Evolutionary conservation across 2,113 vertebrate genomes (phyloP).

Genomic region (Herpetotheres cachinnans): DNA sequence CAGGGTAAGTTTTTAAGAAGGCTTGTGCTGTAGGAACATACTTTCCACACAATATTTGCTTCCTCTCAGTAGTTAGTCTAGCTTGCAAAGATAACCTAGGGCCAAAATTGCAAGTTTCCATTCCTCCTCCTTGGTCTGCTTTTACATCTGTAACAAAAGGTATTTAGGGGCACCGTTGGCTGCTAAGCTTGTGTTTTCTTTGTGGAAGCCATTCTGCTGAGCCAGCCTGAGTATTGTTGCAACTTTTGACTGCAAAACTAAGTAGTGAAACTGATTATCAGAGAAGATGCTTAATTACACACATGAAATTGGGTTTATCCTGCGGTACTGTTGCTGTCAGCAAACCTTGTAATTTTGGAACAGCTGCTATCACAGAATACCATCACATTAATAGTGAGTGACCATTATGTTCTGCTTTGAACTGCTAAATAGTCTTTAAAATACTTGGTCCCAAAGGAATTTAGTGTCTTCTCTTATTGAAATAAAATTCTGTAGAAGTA

Average conservation of each 20-base stretch:
- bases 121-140: background rate
- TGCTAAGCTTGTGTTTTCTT: background rate
- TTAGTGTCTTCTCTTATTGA: background rate
- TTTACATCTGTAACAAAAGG: background rate
- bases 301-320: background rate
- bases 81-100: background rate
- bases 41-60: background rate
- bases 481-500: background rate
- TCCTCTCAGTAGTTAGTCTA: background rate
- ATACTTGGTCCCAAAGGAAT: background rate
- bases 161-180: background rate
- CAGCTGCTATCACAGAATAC: background rate
- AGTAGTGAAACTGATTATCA: background rate
- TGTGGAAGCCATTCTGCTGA: background rate
- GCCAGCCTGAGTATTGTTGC: background rate
- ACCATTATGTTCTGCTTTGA: background rate
- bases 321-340: background rate
- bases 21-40: background rate
- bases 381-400: background rate
- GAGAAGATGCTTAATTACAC: background rate
- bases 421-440: background rate
- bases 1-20: background rate
- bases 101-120: background rate
- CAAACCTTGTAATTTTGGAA: background rate
- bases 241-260: background rate